phyloP scores from a whole-genome alignment of 2,113 vertebrate genomes.

The Rhinoptilus africanus region DNA sequence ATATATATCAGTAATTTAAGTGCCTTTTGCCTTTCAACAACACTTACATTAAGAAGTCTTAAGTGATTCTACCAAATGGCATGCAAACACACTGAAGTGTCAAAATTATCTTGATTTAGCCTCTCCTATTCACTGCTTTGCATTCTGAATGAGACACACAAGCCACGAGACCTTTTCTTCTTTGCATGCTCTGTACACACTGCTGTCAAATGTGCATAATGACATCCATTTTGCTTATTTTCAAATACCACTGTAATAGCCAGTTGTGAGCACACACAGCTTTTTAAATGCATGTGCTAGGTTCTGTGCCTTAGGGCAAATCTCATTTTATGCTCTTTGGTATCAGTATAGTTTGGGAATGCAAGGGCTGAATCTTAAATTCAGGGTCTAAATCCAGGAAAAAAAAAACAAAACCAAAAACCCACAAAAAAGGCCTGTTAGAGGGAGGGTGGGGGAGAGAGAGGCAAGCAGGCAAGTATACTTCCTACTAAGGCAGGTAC shows the following conservation, averaged over 20 bases:
- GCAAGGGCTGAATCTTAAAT: not conserved
- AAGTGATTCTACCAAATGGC: not conserved
- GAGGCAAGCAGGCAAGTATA: not conserved
- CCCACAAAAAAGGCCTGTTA: not conserved
- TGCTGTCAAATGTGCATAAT: not conserved
- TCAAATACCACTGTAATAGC: constrained; percentile 30
- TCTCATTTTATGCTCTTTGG: not conserved
- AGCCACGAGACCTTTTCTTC: not conserved
- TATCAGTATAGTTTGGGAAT: not conserved
- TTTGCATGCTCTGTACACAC: not conserved
- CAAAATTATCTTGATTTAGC: not conserved
- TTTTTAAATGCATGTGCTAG: not conserved
- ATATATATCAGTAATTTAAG: not conserved
- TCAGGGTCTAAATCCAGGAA: not conserved
- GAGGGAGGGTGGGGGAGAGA: not conserved
- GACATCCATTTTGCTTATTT: constrained; percentile 4
- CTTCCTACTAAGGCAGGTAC: not conserved
- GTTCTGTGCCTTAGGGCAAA: constrained; percentile 15
- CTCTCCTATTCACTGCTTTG: not conserved
- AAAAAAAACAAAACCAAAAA: not conserved
- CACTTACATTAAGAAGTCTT: not conserved
- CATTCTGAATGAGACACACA: not conserved
- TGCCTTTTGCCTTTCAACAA: not conserved
- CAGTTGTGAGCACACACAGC: not conserved
- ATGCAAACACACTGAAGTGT: not conserved